These are phyloP conservation scores for Cyclina sinensis DNA, from an alignment of 1,140 invertebrate species.

Conservation along the genomic window DNA sequence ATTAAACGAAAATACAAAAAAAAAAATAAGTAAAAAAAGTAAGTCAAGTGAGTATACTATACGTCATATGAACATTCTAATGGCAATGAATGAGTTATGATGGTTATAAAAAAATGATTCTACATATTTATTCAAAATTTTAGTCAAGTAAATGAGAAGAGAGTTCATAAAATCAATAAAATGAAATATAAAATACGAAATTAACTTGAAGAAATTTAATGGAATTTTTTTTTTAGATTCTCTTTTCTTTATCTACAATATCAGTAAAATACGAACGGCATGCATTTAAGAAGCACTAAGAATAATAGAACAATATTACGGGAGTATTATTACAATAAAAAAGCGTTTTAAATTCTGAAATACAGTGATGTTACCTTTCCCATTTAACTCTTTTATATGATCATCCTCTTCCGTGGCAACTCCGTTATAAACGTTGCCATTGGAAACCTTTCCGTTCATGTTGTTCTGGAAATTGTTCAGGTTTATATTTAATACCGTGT, in stretches of 20 bases:
- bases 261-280: too few relatives aligned
- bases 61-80: background rate
- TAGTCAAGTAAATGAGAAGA: too few relatives aligned
- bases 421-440: slow-evolving; percentile 88
- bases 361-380: slow-evolving; percentile 59
- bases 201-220: too few relatives aligned
- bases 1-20: slow-evolving; percentile 38
- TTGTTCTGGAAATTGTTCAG: slow-evolving; percentile 82
- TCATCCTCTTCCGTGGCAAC: slow-evolving; percentile 87
- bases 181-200: too few relatives aligned
- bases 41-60: background rate
- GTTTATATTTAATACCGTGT: slow-evolving; percentile 84
- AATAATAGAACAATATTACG: background rate
- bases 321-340: slow-evolving; percentile 18
- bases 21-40: slow-evolving; percentile 6
- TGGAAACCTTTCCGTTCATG: slow-evolving; percentile 86
- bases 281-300: background rate
- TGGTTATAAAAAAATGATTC: too few relatives aligned
- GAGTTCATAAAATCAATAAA: too few relatives aligned
- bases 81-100: background rate
- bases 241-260: too few relatives aligned
- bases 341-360: background rate
- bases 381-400: slow-evolving; percentile 83
- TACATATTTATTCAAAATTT: too few relatives aligned
- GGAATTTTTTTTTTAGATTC: too few relatives aligned